Conservation (phyloP, 2,113 vertebrate genomes). For the Nanorana parkeri region DNA sequence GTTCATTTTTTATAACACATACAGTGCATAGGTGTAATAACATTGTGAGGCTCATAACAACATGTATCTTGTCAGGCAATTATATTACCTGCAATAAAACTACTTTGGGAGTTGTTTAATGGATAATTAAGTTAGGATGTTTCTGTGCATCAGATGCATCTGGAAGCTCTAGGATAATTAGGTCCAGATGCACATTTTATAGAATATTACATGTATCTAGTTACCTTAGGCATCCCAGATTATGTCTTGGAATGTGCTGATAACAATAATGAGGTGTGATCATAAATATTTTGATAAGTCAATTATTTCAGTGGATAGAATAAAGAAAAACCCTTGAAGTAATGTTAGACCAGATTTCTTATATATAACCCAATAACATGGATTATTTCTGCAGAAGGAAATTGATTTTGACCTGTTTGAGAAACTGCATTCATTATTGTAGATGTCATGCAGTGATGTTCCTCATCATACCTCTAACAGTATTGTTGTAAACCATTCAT, state of each 20-base stretch:
- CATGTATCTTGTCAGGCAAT: neutral
- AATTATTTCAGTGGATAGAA: too few species aligned
- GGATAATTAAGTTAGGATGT: slow-evolving; percentile 3
- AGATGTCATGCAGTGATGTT: too few species aligned
- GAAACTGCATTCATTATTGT: too few species aligned
- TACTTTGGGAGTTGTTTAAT: slow-evolving; percentile 5
- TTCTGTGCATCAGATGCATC: neutral
- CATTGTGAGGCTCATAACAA: neutral
- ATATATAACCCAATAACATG: too few species aligned
- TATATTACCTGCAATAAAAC: neutral
- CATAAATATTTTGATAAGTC: neutral
- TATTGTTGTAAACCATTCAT: too few species aligned
- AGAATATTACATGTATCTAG: neutral
- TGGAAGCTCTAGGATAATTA: slow-evolving; percentile 7
- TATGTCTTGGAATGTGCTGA: neutral
- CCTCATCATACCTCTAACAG: too few species aligned
- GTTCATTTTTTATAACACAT: too few species aligned
- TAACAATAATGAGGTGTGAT: neutral
- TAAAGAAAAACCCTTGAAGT: too few species aligned
- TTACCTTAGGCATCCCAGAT: neutral
- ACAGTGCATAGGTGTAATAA: neutral
- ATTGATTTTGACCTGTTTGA: too few species aligned
- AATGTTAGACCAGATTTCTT: too few species aligned
- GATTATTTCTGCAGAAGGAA: too few species aligned
- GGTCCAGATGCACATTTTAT: slow-evolving; percentile 28